phyloP scores from a whole-genome alignment of 2,113 vertebrate genomes.

The Indri indri region DNA sequence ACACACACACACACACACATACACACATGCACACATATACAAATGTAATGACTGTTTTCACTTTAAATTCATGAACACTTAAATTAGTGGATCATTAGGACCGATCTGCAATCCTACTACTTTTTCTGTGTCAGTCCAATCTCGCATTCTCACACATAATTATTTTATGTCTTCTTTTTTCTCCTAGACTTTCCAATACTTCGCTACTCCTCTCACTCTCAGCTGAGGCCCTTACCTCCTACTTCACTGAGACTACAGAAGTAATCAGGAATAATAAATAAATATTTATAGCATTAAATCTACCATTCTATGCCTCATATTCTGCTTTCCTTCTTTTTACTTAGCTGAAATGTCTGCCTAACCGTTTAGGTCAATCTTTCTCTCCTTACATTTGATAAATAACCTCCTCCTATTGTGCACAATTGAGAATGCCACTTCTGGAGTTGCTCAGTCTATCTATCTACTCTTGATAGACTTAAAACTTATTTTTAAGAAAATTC shows the following conservation, averaged over 20 bases:
- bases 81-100: neutral
- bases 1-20: neutral
- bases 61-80: neutral
- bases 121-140: neutral
- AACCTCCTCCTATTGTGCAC: neutral
- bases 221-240: no score
- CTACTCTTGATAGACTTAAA: neutral
- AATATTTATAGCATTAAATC: no score
- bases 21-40: neutral
- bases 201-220: no score
- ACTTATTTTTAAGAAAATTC: neutral
- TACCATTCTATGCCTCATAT: no score
- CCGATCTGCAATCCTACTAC: neutral
- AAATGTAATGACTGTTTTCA: neutral
- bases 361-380: neutral
- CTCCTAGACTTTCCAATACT: neutral
- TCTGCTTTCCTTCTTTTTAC: neutral
- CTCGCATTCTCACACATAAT: neutral
- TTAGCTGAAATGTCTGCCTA: neutral
- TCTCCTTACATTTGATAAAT: neutral
- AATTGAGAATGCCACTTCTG: neutral
- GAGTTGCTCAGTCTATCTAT: neutral
- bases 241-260: no score
- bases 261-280: no score
- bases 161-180: neutral